Evolutionary conservation across 2,113 vertebrate species (phyloP).

Genomic region (Chlorodrepanis virens): DNA sequence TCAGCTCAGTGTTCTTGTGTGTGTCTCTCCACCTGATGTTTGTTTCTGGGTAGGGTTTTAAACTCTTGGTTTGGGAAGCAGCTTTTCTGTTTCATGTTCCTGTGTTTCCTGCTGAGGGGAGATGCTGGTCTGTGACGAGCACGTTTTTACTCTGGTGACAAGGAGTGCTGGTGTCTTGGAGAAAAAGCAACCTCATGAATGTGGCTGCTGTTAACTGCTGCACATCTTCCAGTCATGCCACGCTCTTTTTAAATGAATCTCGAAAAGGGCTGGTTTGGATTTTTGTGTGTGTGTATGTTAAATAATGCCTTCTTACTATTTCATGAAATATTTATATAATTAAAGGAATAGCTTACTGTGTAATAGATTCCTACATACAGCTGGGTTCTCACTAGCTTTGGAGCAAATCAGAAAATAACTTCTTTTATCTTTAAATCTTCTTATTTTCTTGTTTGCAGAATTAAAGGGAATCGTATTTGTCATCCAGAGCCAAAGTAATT

Average conservation of each 20-base stretch:
- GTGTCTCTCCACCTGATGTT: background rate
- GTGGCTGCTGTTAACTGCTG: background rate
- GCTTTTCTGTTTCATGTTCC: background rate
- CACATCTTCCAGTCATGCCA: background rate
- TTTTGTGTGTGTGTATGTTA: background rate
- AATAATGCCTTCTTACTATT: background rate
- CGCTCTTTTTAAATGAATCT: background rate
- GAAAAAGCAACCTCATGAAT: background rate
- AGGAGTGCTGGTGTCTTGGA: background rate
- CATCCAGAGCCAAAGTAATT: slow-evolving; percentile 95
- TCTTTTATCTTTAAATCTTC: background rate
- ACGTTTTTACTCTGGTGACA: background rate
- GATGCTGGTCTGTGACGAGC: background rate
- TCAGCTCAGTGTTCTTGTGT: background rate
- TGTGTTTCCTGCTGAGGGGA: background rate
- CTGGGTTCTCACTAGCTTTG: background rate
- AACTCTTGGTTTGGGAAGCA: background rate
- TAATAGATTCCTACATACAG: background rate
- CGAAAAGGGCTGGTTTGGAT: background rate
- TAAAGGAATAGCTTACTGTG: background rate
- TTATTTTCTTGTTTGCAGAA: slow-evolving; percentile 76
- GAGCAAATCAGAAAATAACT: background rate
- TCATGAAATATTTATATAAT: background rate
- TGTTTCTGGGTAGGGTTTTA: background rate
- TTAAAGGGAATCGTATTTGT: slow-evolving; percentile 88